These are phyloP conservation scores for Xylota sylvarum DNA, from an alignment of 2,888 invertebrate genomes.

Conservation along the genomic window DNA sequence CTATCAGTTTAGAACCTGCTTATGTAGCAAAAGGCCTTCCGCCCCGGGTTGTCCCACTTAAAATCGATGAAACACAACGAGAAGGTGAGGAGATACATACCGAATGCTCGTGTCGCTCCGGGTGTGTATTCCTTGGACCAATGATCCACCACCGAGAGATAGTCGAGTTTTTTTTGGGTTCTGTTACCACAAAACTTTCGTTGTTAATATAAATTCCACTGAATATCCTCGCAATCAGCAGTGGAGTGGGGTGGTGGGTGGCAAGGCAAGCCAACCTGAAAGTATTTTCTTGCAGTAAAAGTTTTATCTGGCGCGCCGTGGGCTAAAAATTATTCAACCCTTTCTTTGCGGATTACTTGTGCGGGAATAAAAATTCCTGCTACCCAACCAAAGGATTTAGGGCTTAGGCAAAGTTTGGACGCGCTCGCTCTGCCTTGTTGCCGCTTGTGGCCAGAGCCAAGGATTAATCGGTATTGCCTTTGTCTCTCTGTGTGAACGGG, in stretches of 20 bases:
- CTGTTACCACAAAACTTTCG: constrained; percentile 43
- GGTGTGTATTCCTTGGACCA: background rate
- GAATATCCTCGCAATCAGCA: background rate
- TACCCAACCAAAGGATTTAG: constrained; percentile 1
- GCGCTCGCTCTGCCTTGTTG: background rate
- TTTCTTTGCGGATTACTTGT: constrained; percentile 23
- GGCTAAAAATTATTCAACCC: constrained; percentile 13
- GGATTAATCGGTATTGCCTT: constrained; percentile 33
- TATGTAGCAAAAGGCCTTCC: background rate
- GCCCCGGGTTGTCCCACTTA: background rate
- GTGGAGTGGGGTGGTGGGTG: background rate
- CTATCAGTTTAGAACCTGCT: constrained; percentile 17
- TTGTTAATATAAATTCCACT: constrained; percentile 60
- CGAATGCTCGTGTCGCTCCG: constrained; percentile 2
- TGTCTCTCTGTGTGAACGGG: background rate
- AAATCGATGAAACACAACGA: background rate
- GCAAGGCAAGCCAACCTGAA: background rate
- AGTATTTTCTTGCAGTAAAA: constrained; percentile 11
- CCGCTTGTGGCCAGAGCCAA: constrained; percentile 1
- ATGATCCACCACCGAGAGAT: background rate
- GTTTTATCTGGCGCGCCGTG: constrained; percentile 17
- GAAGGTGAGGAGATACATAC: background rate
- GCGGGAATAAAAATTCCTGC: constrained; percentile 14
- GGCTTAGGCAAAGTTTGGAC: constrained; percentile 20
- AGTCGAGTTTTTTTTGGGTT: background rate